Evolutionary conservation across 2,888 invertebrate species (phyloP).

Genomic region (Pristionchus arcanus): DNA sequence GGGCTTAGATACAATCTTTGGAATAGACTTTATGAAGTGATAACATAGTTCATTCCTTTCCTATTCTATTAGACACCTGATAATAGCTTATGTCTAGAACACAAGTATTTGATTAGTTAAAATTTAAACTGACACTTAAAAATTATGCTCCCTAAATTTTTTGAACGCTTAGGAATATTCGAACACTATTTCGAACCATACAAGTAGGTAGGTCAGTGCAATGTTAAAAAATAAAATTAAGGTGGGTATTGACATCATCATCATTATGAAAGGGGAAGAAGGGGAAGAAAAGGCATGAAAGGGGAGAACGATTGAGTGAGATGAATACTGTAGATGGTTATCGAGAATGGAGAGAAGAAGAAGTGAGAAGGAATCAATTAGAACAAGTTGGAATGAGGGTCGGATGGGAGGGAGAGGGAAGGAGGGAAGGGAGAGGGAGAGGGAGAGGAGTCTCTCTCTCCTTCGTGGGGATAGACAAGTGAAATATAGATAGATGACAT

Average conservation of each 20-base stretch:
- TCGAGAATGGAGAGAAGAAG: slow-evolving; percentile 2
- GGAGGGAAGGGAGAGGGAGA: not conserved
- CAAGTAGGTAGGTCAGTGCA: no score
- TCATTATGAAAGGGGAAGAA: slow-evolving; percentile 9
- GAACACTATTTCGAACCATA: no score
- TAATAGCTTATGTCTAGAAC: not conserved
- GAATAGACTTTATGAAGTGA: no score
- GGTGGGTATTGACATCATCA: not conserved
- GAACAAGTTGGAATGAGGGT: slow-evolving; percentile 47
- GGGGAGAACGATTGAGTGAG: not conserved
- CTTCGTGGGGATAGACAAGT: slow-evolving; percentile 37
- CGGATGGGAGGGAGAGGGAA: not conserved
- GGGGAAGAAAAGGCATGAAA: not conserved
- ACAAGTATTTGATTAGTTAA: no score
- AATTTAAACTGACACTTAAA: no score
- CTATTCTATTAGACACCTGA: no score
- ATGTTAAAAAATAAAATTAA: not conserved
- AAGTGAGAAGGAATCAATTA: slow-evolving; percentile 48
- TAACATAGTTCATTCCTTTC: no score
- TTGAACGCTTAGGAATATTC: no score
- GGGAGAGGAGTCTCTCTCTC: not conserved
- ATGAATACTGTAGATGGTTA: slow-evolving; percentile 46
- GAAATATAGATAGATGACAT: slow-evolving; percentile 52
- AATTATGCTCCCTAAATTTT: no score
- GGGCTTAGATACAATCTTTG: no score